Evolutionary conservation across 2,113 vertebrate genomes (phyloP), one percentile per base, ranked within the genome.

Genomic region (Morone chrysops): DNA sequence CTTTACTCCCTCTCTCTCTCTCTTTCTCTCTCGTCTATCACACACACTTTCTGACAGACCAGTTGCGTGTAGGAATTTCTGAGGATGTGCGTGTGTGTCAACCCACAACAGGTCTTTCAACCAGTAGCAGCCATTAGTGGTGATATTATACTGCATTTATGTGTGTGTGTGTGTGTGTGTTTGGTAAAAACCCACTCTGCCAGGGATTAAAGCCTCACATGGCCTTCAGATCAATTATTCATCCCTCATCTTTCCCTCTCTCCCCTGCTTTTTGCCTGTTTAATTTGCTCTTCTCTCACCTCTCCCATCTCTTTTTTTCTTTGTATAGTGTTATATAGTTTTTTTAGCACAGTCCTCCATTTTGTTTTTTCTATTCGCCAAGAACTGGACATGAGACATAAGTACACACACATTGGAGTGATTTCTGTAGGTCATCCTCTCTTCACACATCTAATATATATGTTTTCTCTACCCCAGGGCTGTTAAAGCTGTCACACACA

Each of bases 201-300:
- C 0, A 2, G 38, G 70, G 3, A 70, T 63, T 73, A 54, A 75
- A 65, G 43, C 47, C 53, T 81, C 59, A 47, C 10, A 71, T 43
- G 36, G 3, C 62, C 69, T 82, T 77, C 43, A 70, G 75, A 85
- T 92, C 78, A 83, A 78, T 90, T 79, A 86, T 91, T 89, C 36
- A 43, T 88, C 43, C 22, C n/a, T 84, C 48, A 67, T 77, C 60
- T 85, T 53, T 36, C 17, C 17, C 69, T 41, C 66, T 45, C 54
- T 25, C 36, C 5, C 8, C 41, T 4, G 1, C 16, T 41, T 75
- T 80, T 86, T 22, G 7, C 22, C 38, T 74, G 20, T 75, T 70
- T 70, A 56, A 68, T 82, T 72, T 70, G 57, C 11, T 83, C 70
- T 43, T 60, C 20, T 68, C n/a, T 82, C 20, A 48, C 56, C 18